A percentile compares a stretch with the other conserved stretches of the same genome.
These are phyloP conservation scores for Margarornis squamiger DNA, from an alignment of 2,797 vertebrate genomes.

Conservation along the genomic window DNA sequence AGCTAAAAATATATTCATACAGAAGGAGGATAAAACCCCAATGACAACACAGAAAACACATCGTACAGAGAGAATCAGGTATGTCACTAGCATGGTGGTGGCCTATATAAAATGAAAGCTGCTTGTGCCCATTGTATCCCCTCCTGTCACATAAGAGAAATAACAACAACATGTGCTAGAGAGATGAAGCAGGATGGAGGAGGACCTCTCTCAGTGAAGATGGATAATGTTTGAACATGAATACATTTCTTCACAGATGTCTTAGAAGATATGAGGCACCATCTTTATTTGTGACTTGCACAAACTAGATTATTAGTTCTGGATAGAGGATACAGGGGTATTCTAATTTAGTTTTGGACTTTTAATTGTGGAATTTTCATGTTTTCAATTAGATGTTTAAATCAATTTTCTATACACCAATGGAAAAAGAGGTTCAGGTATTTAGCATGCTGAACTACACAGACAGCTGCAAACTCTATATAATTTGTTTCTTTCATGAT, in stretches of 20 bases:
- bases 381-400: slow-evolving; percentile 1
- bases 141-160: background rate
- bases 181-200: background rate
- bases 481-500: slow-evolving; percentile 17
- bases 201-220: background rate
- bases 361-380: background rate
- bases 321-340: background rate
- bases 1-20: background rate
- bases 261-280: background rate
- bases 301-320: background rate
- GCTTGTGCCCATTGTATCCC: background rate
- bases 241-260: background rate
- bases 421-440: background rate
- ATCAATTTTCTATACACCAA: background rate
- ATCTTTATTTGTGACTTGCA: background rate
- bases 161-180: background rate
- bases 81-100: background rate
- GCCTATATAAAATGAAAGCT: background rate
- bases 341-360: background rate
- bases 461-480: background rate
- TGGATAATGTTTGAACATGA: background rate
- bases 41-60: background rate
- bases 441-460: background rate
- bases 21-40: background rate
- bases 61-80: background rate